Base-by-base conservation (phyloP, 2,113 vertebrate species). In the Bubo scandiacus region DNA sequence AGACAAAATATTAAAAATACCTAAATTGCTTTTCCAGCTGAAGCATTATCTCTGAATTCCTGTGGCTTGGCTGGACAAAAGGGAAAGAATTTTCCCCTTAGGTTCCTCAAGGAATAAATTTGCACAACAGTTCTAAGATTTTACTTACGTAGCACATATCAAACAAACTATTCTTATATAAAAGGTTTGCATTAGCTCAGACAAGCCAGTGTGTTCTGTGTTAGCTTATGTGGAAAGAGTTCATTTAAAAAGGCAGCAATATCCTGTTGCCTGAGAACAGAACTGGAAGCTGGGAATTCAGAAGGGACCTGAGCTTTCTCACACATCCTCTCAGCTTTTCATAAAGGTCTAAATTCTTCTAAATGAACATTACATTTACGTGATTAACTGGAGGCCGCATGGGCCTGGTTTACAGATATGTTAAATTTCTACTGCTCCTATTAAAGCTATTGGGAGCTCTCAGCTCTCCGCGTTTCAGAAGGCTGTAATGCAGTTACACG, bases 21-120 rank as follows among this genome's bases (percentile, higher is more conserved):
- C 43, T 90, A 43, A 92, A 91, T 36, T 72, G 51, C 38, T 96
- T 96, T 95, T 82, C 59, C 85, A 93, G 78, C 47, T 87, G 71
- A 95, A 96, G 55, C 12, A 71, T 90, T 91, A 91, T 83, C 89
- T 88, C 54, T 55, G 55, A 73, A 66, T 90, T 90, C 59, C 74
- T 90, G 74, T 93, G 91, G 84, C 47, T 96, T 96, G 95, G 91
- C 81, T 81, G 67, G 54, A 90, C 40, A 73, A 87, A 92, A 70
- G 11, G 74, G 21, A 79, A 95, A 67, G 29, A 81, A 73, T 90
- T 88, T 80, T 63, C 55, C 67, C 26, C 49, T 80, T 62, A 66
- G 42, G 32, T 88, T 96, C 79, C 73, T 94, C 79, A 94, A 92
- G 86, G 73, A 95, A 91, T 82, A 86, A 40, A 83, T 86, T 74